Base-by-base conservation (phyloP, 2,888 invertebrate genomes). In the Pollenia labialis region DNA sequence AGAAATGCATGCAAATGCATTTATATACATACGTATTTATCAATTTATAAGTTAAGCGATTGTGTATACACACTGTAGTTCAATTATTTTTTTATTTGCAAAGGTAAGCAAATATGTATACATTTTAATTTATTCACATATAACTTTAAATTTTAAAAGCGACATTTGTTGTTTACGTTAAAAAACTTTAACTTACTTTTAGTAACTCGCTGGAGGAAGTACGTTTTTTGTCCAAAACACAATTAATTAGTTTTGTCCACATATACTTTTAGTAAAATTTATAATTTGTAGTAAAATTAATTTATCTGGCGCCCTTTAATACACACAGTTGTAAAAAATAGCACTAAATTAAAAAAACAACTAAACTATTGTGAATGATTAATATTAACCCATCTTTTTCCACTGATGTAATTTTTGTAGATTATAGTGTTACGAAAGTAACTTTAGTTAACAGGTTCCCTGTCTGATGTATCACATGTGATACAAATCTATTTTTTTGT, bases 321-420 rank as follows among this genome's bases (percentile, higher is more conserved):
- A 14, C n/a, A 46, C 58, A 77, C 71, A 71, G 83, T 77, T 83
- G 83, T 10, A 50, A 42, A 48, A 48, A 1, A 23, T 50, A 9
- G 74, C 68, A 80, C 0, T 6, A 32, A 32, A 32, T 32, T 6
- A 32, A 6, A 32, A 32, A 32, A 32, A 32, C 1, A 32, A 11
- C n/a, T 4, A 2, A 10, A 1, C 18, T 52, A 62, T 64, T 52
- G 42, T 75, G 75, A 75, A 62, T 75, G 48, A 0, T 46, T 9
- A 12, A 8, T 74, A 48, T 58, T 71, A 56, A 56, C 46, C 44
- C 42, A 10, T 9, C 4, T 42, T 12, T 42, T 9, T n/a, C 4
- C 18, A 56, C 14, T 16, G 40, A 1, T 14, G 52, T 42, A 23
- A 6, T 32, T 32, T 32, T 32, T 32, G 6, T 4, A 6, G 32